Evolutionary conservation across 2,797 vertebrate species (phyloP), one percentile per base, ranked within the genome.

Genomic region (Enoplosus armatus): DNA sequence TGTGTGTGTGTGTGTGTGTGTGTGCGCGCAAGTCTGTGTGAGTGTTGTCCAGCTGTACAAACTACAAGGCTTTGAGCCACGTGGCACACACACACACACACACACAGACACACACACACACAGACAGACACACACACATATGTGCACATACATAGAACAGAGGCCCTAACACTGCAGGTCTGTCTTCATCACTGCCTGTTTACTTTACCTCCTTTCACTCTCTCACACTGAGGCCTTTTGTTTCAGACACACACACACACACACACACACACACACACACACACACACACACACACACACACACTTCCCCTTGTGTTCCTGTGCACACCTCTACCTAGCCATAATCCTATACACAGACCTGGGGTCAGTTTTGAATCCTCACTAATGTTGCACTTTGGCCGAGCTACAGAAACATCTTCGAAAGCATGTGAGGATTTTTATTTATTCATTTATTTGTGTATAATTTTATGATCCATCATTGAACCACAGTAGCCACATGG

Each of bases 131-230:
- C 41, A 69, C 47, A 72, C 54, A 74, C 47, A 50, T 0, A 54
- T 0, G 39, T 14, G 54, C 26, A 33, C 63, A 78, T 39, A 72
- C 54, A 83, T 50, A 82, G 94, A 95, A 95, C 95, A 95, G 94
- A 85, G 92, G 88, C 94, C 94, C 91, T 92, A 93, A 95, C 94
- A 96, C 92, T 93, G 93, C 94, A 95, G 93, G 95, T 95, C 89
- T 96, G 96, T 96, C 95, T 88, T 96, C 95, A 95, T 93, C 88
- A 86, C 90, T 93, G 92, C 95, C 95, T 97, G 96, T 97, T 97
- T 96, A 96, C 95, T 96, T 95, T 97, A 96, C 96, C 95, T 96
- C 96, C 95, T 96, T 94, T 95, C 92, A 94, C 92, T 95, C 94
- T 91, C 94, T 94, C 95, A 96, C 94, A 96, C 95, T 97, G 94